Percentiles rank a stretch among this genome's conserved stretches.
Evolutionary conservation across 2,888 invertebrate species (phyloP).

Genomic region (Platynereis dumerilii): DNA sequence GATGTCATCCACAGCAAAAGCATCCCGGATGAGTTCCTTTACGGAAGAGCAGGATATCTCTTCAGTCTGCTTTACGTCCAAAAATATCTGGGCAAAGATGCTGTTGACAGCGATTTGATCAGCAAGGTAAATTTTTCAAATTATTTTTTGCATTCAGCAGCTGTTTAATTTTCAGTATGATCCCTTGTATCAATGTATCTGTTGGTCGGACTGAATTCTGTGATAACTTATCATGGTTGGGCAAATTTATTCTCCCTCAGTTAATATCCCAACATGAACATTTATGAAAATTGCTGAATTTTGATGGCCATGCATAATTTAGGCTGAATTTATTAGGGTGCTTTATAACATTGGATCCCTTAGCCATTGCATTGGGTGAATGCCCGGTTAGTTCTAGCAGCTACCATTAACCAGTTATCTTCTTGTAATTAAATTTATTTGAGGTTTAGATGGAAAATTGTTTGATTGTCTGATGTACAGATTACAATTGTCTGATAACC

Average conservation of each 20-base stretch:
- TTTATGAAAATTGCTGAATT: no score
- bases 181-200: neutral
- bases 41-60: conserved; percentile 84
- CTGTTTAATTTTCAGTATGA: no score
- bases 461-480: no score
- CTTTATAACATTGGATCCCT: no score
- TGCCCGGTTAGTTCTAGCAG: no score
- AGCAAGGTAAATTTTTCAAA: conserved; percentile 66
- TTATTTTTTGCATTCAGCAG: neutral
- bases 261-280: neutral
- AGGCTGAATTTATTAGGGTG: no score
- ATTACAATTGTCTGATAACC: no score
- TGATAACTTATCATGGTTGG: neutral
- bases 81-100: conserved; percentile 70
- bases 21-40: conserved; percentile 81
- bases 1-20: conserved; percentile 63
- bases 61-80: conserved; percentile 79
- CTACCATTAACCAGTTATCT: no score
- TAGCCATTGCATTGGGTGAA: no score
- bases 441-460: no score
- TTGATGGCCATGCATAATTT: no score
- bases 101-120: conserved; percentile 70
- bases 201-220: neutral
- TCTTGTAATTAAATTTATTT: no score
- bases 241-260: neutral